These are phyloP conservation scores for Dasyurus viverrinus DNA, from an alignment of 2,113 vertebrate genomes.

Conservation along the genomic window DNA sequence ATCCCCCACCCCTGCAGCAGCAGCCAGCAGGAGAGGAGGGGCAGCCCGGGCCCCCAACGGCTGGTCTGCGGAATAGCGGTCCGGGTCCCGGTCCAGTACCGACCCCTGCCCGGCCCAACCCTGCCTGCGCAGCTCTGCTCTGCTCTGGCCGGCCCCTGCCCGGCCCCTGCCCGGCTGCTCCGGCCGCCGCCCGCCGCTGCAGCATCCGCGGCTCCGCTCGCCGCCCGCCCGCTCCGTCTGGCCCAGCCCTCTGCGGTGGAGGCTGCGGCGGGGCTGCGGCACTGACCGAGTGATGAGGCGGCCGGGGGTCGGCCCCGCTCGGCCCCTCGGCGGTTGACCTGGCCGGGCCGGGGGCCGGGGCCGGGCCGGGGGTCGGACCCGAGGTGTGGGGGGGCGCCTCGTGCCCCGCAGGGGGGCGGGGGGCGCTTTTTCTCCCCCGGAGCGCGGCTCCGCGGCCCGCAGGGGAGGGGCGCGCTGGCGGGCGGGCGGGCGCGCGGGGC, in stretches of 20 bases:
- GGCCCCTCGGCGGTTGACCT: slow-evolving; percentile 45
- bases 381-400: not conserved
- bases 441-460: slow-evolving; percentile 58
- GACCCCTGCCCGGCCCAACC: not conserved
- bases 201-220: not conserved
- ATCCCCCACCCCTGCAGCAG: not conserved
- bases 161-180: not conserved
- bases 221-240: not conserved
- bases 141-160: not conserved
- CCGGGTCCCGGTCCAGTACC: not conserved
- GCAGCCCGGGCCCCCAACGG: not conserved
- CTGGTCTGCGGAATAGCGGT: slow-evolving; percentile 19
- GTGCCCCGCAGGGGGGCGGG: slow-evolving; percentile 4
- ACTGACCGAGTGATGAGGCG: too few relatives aligned
- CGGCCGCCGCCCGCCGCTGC: not conserved
- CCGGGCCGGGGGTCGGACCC: not conserved
- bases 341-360: not conserved
- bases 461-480: slow-evolving; percentile 53
- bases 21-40: slow-evolving; percentile 44
- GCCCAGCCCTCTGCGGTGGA: slow-evolving; percentile 16
- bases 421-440: slow-evolving; percentile 41
- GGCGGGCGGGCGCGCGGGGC: slow-evolving; percentile 41
- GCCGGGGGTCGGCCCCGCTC: not conserved
- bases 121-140: not conserved
- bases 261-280: too few relatives aligned